These are phyloP conservation scores for Nomada ruficornis DNA, from an alignment of 2,888 invertebrate genomes.

Conservation along the genomic window DNA sequence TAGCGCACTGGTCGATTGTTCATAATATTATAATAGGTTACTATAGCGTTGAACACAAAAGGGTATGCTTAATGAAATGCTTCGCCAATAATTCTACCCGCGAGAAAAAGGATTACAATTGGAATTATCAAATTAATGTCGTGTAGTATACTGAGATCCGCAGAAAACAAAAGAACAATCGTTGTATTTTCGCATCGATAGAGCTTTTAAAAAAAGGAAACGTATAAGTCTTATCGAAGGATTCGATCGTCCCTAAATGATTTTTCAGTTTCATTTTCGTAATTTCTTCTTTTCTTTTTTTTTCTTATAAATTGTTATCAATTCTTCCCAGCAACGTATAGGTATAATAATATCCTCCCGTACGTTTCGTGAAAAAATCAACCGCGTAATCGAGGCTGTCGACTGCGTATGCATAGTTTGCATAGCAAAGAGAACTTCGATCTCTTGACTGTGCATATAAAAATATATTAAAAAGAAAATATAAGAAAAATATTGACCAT, in stretches of 20 bases:
- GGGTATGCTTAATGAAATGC: constrained; percentile 36
- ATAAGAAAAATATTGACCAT: constrained; percentile 13
- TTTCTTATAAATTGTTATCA: neutral
- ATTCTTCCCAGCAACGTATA: constrained; percentile 40
- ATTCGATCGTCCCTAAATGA: constrained; percentile 10
- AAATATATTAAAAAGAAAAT: constrained; percentile 8
- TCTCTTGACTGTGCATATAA: neutral
- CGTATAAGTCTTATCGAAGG: constrained; percentile 8
- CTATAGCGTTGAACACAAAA: constrained; percentile 50
- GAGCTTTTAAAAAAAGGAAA: constrained; percentile 3
- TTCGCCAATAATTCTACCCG: constrained; percentile 44
- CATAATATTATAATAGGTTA: constrained; percentile 62
- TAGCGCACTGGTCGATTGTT: constrained; percentile 63
- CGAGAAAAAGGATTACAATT: constrained; percentile 31
- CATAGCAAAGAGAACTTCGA: constrained; percentile 32
- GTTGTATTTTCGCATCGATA: constrained; percentile 10
- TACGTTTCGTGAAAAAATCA: constrained; percentile 41
- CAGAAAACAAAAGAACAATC: neutral
- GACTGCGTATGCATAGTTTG: constrained; percentile 51
- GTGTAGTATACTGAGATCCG: constrained; percentile 36
- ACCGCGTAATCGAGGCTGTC: neutral
- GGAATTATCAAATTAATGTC: constrained; percentile 39
- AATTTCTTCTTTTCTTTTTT: neutral
- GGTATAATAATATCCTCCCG: neutral
- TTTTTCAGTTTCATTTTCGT: neutral